A percentile compares a stretch with the other conserved stretches of the same genome.
These are phyloP conservation scores for Pteropus rufus DNA, from an alignment of 2,797 vertebrate genomes.

Conservation along the genomic window DNA sequence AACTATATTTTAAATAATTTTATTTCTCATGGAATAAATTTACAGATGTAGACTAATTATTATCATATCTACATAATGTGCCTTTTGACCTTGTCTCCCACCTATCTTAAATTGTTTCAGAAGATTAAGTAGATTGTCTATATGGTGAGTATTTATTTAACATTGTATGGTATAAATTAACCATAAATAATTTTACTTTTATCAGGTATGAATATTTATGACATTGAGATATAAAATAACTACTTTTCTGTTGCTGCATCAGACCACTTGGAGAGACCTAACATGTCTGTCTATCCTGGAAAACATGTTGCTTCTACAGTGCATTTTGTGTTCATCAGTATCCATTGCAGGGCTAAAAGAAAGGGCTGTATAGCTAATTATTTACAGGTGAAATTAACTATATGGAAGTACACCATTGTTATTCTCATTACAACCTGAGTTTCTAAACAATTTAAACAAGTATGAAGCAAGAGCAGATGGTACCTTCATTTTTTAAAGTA, in stretches of 20 bases:
- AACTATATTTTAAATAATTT: neutral
- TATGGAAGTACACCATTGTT: neutral
- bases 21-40: neutral
- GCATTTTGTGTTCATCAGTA: neutral
- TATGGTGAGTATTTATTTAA: neutral
- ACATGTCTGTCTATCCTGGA: neutral
- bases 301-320: neutral
- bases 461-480: neutral
- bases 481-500: neutral
- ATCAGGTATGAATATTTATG: neutral
- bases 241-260: neutral
- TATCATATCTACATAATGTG: neutral
- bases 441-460: conserved; percentile 55
- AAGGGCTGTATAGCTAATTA: conserved; percentile 23
- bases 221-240: neutral
- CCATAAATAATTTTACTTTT: neutral
- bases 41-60: neutral
- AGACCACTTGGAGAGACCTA: neutral
- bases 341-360: neutral
- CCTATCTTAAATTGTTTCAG: neutral
- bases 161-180: neutral
- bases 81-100: neutral
- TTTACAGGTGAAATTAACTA: neutral
- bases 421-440: neutral
- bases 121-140: neutral